Conservation (phyloP, 2,888 invertebrate genomes). For the Odontocerum albicorne region DNA sequence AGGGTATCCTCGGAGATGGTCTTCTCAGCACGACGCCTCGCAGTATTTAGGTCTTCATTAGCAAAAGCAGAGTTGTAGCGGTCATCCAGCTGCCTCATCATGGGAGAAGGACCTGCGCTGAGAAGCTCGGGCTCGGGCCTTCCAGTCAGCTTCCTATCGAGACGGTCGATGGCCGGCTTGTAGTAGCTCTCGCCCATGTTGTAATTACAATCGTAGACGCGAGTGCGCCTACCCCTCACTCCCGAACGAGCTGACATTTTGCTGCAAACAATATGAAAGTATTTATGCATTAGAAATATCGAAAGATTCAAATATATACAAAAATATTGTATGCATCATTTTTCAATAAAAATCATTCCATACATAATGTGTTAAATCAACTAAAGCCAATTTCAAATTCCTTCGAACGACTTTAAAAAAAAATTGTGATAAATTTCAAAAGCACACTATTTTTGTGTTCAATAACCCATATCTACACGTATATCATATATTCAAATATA, state of each 20-base stretch:
- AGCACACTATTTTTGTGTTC: too few species aligned
- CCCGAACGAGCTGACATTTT: constrained; percentile 45
- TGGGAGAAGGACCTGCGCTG: constrained; percentile 37
- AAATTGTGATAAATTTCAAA: too few species aligned
- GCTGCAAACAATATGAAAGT: constrained; percentile 6
- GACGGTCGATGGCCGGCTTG: constrained; percentile 72
- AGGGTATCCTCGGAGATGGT: constrained; percentile 57
- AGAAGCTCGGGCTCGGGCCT: constrained; percentile 45
- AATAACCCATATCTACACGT: too few species aligned
- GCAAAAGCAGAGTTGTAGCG: constrained; percentile 51
- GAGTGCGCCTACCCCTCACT: constrained; percentile 69
- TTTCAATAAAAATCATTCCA: too few species aligned
- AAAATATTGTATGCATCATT: too few species aligned
- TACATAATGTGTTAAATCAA: neutral
- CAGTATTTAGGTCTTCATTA: constrained; percentile 53
- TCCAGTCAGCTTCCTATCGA: constrained; percentile 70
- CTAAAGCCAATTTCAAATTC: too few species aligned
- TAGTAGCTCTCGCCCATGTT: constrained; percentile 84
- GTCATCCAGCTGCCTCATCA: constrained; percentile 44
- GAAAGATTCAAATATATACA: neutral
- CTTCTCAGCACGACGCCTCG: constrained; percentile 54
- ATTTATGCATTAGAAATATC: too few species aligned
- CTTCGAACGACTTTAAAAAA: too few species aligned
- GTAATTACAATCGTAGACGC: constrained; percentile 85
- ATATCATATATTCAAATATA: too few species aligned